Conservation (phyloP, 2,113 vertebrate species). For the Psettodes erumei region DNA sequence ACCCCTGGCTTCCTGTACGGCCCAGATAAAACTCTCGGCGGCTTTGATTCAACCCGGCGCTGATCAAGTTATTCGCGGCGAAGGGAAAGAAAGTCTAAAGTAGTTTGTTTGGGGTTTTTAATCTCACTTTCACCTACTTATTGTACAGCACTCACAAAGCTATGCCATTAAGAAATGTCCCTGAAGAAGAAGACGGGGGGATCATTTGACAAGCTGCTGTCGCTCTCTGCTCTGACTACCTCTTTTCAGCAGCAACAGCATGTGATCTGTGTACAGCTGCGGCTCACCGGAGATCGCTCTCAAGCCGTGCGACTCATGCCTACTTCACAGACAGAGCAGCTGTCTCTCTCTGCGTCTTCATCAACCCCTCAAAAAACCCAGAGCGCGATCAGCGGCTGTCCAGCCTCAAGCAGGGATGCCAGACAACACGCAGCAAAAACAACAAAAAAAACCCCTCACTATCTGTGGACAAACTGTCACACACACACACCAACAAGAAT, state of each 20-base stretch:
- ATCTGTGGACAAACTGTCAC: slow-evolving; percentile 30
- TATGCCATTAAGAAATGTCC: neutral
- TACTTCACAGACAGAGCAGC: slow-evolving; percentile 37
- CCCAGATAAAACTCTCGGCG: slow-evolving; percentile 35
- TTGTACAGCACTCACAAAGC: slow-evolving; percentile 1
- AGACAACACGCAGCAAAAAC: neutral
- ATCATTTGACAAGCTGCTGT: slow-evolving; percentile 36
- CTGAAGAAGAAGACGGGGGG: slow-evolving; percentile 4
- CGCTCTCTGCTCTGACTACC: slow-evolving; percentile 57
- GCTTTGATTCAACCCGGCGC: slow-evolving; percentile 20
- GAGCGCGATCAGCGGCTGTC: no score
- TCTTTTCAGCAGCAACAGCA: slow-evolving; percentile 67
- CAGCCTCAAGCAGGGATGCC: neutral
- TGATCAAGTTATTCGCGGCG: slow-evolving; percentile 37
- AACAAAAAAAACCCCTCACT: neutral
- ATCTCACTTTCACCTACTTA: neutral
- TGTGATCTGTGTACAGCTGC: slow-evolving; percentile 69
- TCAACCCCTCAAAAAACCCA: no score
- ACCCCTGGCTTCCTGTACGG: slow-evolving; percentile 55
- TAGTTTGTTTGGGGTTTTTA: no score
- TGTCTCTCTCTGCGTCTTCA: slow-evolving; percentile 20
- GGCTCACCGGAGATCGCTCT: slow-evolving; percentile 39
- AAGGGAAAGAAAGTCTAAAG: neutral
- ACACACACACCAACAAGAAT: no score
- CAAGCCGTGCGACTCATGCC: slow-evolving; percentile 25